These are phyloP conservation scores for Pseudeuparius sepicola DNA, from an alignment of 2,888 invertebrate genomes.

Conservation along the genomic window DNA sequence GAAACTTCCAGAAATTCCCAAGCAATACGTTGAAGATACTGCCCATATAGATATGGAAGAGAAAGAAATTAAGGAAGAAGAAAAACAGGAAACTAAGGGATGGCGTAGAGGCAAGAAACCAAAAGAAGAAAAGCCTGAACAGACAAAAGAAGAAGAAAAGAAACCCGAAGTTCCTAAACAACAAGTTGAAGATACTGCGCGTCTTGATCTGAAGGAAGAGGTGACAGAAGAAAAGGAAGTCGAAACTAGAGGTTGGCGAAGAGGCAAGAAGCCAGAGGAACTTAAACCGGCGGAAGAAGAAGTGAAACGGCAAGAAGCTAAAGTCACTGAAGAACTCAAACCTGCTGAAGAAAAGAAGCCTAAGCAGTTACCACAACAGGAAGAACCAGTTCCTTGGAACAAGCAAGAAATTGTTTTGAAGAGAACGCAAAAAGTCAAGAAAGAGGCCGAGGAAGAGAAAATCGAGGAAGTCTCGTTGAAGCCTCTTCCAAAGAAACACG, in stretches of 20 bases:
- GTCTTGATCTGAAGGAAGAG: slow-evolving; percentile 18
- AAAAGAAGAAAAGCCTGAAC: no score
- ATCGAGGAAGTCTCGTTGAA: no score
- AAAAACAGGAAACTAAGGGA: slow-evolving; percentile 24
- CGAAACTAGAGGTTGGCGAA: slow-evolving; percentile 11
- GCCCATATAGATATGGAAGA: slow-evolving; percentile 24
- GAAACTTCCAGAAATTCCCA: slow-evolving; percentile 13
- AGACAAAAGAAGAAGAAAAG: slow-evolving; percentile 5
- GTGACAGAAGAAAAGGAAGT: slow-evolving; percentile 15
- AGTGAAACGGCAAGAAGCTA: no score
- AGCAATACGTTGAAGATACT: slow-evolving; percentile 12
- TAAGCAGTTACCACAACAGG: no score
- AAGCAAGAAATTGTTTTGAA: no score
- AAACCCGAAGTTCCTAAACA: slow-evolving; percentile 27
- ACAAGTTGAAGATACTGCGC: slow-evolving; percentile 17
- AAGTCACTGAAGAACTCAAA: slow-evolving; percentile 10
- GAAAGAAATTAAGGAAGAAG: slow-evolving; percentile 29
- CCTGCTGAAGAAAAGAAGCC: slow-evolving; percentile 16
- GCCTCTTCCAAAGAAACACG: slow-evolving; percentile 13
- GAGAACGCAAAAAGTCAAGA: no score
- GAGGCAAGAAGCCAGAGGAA: slow-evolving; percentile 12
- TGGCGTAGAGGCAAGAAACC: slow-evolving; percentile 13
- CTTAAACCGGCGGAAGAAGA: no score
- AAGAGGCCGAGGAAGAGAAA: no score
- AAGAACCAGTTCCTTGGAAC: no score